Base-by-base conservation (phyloP, 1,140 invertebrate genomes). In the Luehdorfia chinensis region DNA sequence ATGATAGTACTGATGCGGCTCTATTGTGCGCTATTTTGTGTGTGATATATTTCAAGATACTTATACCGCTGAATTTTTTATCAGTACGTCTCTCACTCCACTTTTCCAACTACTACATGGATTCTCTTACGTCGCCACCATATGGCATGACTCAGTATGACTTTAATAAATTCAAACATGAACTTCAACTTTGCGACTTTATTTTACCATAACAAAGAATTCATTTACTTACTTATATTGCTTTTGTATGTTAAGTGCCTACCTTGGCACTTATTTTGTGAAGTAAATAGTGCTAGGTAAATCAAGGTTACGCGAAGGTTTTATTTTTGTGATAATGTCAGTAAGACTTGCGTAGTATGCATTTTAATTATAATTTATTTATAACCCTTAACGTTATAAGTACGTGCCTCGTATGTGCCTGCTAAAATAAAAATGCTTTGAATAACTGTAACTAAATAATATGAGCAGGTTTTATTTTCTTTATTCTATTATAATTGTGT, bases 311-410 rank as follows among this genome's bases (percentile, higher is more conserved):
- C 15, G 12, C n/a, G n/a, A 21, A 27, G 36, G 25, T 39, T 39
- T 39, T 13, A 39, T 39, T 39, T 39, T 39, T 39, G 21, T 39
- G 36, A 39, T 39, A 39, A 39, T 27, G 36, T 39, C 36, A 39
- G 21, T 39, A 12, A 39, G 36, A 39, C n/a, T n/a, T n/a, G 36
- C 36, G 12, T 39, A 39, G 25, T 16, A 9, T 39, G 36, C 36
- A 27, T 39, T 39, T 39, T 39, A 39, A 39, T 39, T 39, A 39
- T 39, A n/a, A n/a, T 27, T 39, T 39, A 27, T 39, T 27, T 39
- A 39, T 39, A 39, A 25, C 21, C 25, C 8, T n/a, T 1, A 8
- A 14, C 5, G 23, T 13, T 4, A 6, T 36, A 15, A 36, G 18
- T n/a, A n/a, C n/a, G n/a, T n/a, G n/a, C n/a, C n/a, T n/a, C n/a